phyloP scores from a whole-genome alignment of 2,113 vertebrate genomes.

The Ameiurus melas region DNA sequence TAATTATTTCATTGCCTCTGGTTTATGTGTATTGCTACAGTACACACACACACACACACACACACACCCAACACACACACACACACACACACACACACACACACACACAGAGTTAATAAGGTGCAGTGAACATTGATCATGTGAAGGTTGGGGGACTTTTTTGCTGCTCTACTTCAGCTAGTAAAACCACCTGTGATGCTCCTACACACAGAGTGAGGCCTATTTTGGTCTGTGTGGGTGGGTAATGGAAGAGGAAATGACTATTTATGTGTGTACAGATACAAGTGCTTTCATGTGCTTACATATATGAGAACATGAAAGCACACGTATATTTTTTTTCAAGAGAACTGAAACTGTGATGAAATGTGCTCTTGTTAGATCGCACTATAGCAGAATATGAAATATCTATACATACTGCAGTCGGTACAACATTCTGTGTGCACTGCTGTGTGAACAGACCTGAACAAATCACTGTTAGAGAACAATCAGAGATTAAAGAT shows the following conservation, averaged over 20 bases:
- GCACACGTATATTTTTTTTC: conserved; percentile 2
- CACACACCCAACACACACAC: background rate
- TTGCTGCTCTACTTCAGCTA: conserved; percentile 20
- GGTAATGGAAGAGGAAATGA: conserved; percentile 38
- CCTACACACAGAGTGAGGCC: background rate
- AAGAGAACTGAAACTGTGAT: conserved; percentile 29
- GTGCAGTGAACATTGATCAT: conserved; percentile 17
- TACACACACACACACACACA: too few species aligned
- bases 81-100: background rate
- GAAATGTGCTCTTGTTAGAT: conserved; percentile 1
- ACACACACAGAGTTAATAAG: background rate
- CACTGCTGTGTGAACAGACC: background rate
- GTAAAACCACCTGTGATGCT: conserved; percentile 20
- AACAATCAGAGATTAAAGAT: background rate
- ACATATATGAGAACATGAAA: conserved; percentile 16
- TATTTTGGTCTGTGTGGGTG: conserved; percentile 43
- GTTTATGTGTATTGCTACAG: background rate
- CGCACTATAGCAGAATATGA: background rate
- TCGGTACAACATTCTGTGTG: background rate
- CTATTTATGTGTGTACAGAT: conserved; percentile 40
- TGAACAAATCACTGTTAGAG: conserved; percentile 1
- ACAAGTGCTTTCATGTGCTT: conserved; percentile 31
- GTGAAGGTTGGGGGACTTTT: conserved; percentile 40
- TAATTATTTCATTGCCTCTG: background rate
- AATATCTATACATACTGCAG: background rate